Evolutionary conservation across 2,797 vertebrate genomes (phyloP).

Genomic region (Clarias pachynema): DNA sequence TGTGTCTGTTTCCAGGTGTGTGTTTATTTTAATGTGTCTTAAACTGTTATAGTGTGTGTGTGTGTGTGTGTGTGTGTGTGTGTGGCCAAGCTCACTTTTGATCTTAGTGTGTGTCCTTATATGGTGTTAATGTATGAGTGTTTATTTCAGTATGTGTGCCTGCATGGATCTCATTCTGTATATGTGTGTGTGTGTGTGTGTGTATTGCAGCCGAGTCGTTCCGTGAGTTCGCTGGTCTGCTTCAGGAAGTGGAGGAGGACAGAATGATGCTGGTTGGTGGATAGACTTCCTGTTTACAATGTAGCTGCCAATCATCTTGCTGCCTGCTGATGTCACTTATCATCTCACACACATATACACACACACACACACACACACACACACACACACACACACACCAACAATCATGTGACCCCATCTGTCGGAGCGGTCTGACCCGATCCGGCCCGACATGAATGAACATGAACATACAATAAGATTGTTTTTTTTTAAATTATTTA

Average conservation of each 20-base stretch:
- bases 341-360: conserved; percentile 20
- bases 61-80: background rate
- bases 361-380: conserved; percentile 13
- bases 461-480: no score
- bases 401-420: background rate
- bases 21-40: no score
- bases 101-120: background rate
- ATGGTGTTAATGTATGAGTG: background rate
- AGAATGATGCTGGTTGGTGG: conserved; percentile 94
- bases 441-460: no score
- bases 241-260: conserved; percentile 93
- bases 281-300: conserved; percentile 35
- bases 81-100: background rate
- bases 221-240: conserved; percentile 91
- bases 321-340: conserved; percentile 11
- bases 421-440: no score
- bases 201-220: conserved; percentile 89
- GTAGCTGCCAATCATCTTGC: conserved; percentile 29
- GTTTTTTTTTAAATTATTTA: no score
- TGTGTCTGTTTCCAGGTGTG: background rate
- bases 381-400: background rate
- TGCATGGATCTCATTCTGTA: background rate
- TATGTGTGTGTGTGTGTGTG: conserved; percentile 33
- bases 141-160: background rate
- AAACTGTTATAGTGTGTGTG: background rate